Percentiles rank a stretch among this genome's conserved stretches.
These are phyloP conservation scores for Pseudococcus longispinus DNA, from an alignment of 2,888 invertebrate genomes.

Conservation along the genomic window DNA sequence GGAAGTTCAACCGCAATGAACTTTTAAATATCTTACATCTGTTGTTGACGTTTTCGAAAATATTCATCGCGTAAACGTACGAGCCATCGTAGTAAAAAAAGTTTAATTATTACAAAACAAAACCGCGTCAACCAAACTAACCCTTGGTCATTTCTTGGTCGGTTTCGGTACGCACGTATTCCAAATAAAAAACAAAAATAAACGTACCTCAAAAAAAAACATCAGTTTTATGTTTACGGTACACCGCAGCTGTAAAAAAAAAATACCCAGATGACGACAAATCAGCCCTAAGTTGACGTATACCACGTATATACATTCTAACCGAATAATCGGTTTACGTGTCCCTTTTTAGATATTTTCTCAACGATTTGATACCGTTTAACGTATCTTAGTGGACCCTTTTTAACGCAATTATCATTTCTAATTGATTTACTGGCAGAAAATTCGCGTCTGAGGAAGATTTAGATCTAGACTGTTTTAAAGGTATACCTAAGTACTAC, in stretches of 20 bases:
- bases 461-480: neutral
- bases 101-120: constrained; percentile 34
- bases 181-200: neutral
- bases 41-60: constrained; percentile 36
- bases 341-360: neutral
- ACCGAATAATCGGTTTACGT: constrained; percentile 13
- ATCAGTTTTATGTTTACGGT: neutral
- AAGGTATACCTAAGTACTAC: neutral
- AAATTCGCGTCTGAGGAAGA: neutral
- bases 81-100: neutral
- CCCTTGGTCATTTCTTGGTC: neutral
- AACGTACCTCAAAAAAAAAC: neutral
- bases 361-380: neutral
- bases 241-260: neutral
- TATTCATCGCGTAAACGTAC: constrained; percentile 1
- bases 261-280: constrained; percentile 15
- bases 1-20: constrained; percentile 25
- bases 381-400: neutral
- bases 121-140: neutral
- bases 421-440: constrained; percentile 4
- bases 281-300: neutral
- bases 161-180: neutral
- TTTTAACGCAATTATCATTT: neutral
- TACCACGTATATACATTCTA: neutral
- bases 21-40: constrained; percentile 35